These are phyloP conservation scores for Vulpes vulpes DNA, from an alignment of 2,113 vertebrate species.

Conservation along the genomic window DNA sequence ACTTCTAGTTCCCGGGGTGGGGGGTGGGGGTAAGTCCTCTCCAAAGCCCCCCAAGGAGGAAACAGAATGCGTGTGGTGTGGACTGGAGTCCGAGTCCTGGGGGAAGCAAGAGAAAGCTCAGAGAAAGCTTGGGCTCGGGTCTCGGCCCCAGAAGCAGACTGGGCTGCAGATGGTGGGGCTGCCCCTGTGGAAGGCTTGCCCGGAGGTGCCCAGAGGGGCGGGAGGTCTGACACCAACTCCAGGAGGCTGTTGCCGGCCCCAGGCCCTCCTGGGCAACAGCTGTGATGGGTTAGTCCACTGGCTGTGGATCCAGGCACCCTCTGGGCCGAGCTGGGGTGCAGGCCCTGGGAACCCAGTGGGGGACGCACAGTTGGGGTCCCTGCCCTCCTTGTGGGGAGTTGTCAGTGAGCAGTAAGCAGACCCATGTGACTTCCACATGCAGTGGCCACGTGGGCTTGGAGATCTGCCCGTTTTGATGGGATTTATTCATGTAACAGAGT, in stretches of 20 bases:
- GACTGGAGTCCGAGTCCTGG: not conserved
- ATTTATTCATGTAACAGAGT: not conserved
- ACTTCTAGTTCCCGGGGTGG: not conserved
- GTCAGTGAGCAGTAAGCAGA: not conserved
- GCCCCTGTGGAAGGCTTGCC: not conserved
- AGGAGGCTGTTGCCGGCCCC: not conserved
- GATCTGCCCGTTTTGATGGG: not conserved
- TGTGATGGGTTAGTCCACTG: accelerated
- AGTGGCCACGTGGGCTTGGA: not conserved
- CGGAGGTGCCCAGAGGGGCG: too few species aligned
- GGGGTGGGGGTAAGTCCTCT: not conserved
- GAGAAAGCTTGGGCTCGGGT: not conserved
- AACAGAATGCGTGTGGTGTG: not conserved
- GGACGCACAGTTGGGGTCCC: not conserved
- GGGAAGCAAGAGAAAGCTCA: not conserved
- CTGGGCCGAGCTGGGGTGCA: not conserved
- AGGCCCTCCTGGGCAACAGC: not conserved
- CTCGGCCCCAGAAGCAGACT: not conserved
- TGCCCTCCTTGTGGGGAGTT: not conserved
- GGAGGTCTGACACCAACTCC: not conserved
- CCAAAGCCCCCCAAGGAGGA: not conserved
- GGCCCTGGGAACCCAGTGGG: not conserved
- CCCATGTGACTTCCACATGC: not conserved
- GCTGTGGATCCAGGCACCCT: accelerated
- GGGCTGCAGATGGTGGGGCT: not conserved